These are phyloP conservation scores for Habroteleia sp. DNA, from an alignment of 2,888 invertebrate species.

Conservation along the genomic window DNA sequence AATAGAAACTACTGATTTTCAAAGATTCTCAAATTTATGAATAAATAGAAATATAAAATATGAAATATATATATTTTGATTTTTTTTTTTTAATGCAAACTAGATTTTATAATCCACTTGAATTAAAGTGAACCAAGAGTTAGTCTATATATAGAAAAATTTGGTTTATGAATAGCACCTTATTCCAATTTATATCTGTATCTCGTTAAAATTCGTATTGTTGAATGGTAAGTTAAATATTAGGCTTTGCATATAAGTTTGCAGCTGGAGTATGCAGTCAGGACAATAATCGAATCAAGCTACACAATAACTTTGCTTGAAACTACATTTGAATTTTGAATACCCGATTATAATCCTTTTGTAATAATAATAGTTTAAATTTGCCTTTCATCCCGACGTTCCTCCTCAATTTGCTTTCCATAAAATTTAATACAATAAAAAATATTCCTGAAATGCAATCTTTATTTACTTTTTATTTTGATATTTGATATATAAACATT, in stretches of 20 bases:
- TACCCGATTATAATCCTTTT: conserved; percentile 27
- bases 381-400: neutral
- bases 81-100: too few species aligned
- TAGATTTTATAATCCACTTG: too few species aligned
- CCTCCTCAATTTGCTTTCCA: neutral
- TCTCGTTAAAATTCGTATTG: conserved; percentile 46
- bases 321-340: conserved; percentile 33
- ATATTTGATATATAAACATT: too few species aligned
- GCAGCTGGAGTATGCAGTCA: conserved; percentile 28
- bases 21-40: too few species aligned
- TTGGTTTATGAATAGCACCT: conserved; percentile 29
- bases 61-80: too few species aligned
- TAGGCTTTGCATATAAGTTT: conserved; percentile 25
- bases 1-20: conserved; percentile 4
- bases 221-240: conserved; percentile 39
- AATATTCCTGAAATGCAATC: too few species aligned
- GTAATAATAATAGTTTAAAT: neutral
- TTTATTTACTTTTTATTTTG: too few species aligned
- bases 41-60: too few species aligned
- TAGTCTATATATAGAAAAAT: conserved; percentile 18
- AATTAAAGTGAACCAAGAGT: too few species aligned
- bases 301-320: conserved; percentile 28
- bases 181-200: conserved; percentile 40
- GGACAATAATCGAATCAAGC: conserved; percentile 49
- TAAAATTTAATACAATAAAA: too few species aligned